Evolutionary conservation across 1,140 invertebrate genomes (phyloP).

Genomic region (Coptotermes formosanus): DNA sequence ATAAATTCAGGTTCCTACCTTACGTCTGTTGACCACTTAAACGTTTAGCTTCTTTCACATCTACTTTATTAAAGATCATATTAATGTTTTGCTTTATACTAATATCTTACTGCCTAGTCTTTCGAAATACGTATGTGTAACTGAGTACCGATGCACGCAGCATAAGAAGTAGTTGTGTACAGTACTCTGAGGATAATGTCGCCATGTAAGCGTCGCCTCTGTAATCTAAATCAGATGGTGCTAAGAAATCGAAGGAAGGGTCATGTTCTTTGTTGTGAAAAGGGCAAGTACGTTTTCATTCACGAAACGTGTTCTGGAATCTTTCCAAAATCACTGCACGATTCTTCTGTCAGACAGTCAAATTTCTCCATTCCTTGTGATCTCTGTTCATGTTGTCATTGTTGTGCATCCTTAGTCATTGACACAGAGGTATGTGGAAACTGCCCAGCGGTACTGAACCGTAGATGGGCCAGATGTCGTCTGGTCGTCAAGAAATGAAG

Average conservation of each 20-base stretch:
- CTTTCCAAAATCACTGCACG: neutral
- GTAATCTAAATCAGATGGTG: neutral
- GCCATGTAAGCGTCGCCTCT: too few species aligned
- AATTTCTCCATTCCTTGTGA: neutral
- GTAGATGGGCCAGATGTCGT: neutral
- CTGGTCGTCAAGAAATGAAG: too few species aligned
- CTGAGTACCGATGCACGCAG: too few species aligned
- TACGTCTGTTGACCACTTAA: too few species aligned
- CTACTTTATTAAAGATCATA: too few species aligned
- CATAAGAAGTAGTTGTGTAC: too few species aligned
- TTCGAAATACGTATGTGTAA: too few species aligned
- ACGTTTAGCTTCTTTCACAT: too few species aligned
- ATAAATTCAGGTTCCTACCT: too few species aligned
- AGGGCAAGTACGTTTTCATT: neutral
- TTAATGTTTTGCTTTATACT: too few species aligned
- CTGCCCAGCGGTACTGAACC: neutral
- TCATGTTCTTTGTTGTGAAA: neutral
- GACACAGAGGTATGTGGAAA: neutral
- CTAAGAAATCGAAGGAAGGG: neutral
- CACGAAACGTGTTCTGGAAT: neutral
- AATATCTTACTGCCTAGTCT: too few species aligned
- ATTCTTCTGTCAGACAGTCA: conserved; percentile 6
- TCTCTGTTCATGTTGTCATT: neutral
- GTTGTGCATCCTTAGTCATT: neutral
- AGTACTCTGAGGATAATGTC: too few species aligned